Evolutionary conservation across 2,888 invertebrate genomes (phyloP), one percentile per base, ranked within the genome.

Genomic region (Drosophila fungiperda): DNA sequence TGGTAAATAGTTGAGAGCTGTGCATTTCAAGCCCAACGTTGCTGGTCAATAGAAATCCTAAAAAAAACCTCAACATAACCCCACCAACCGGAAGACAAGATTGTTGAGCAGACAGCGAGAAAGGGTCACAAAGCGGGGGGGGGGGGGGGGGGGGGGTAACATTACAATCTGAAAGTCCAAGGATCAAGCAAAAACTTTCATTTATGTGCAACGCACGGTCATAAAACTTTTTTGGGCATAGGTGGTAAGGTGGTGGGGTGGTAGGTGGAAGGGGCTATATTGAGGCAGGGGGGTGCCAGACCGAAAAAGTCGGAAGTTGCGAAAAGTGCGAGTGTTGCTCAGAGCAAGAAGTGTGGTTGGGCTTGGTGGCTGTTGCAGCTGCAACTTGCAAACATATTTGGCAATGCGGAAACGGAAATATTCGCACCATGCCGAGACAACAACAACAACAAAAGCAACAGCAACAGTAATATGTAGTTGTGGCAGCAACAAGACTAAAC

Each of bases 371-470:
- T 59, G 68, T 62, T 79, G 79, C 76, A 78, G 71, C 57, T 78
- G 78, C 78, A 79, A 53, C 79, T 74, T 76, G 80, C 81, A 87
- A 89, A 81, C 85, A 89, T 89, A 86, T 89, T 86, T 83, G 85
- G 87, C 84, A 81, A 85, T 85, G 80, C 90, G 87, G 90, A 90
- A 90, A 78, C 87, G 90, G 89, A 89, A 90, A 89, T 89, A 89
- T 89, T 90, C 89, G 83, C 90, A 89, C 90, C 80, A 87, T 74
- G 83, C 71, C 74, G 73, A 80, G 84, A 82, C 87, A 87, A 81
- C 87, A 85, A 69, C 68, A 68, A 23, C 61, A 68, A 50, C 50
- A 68, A 53, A 63, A 57, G 42, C 55, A 68, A 59, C 54, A 50
- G 2, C 35, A 45, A 45, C 23, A 45, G 15, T 45, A 23, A 45